Conservation (phyloP, 2,113 vertebrate species). For the Muntiacus muntjak region DNA sequence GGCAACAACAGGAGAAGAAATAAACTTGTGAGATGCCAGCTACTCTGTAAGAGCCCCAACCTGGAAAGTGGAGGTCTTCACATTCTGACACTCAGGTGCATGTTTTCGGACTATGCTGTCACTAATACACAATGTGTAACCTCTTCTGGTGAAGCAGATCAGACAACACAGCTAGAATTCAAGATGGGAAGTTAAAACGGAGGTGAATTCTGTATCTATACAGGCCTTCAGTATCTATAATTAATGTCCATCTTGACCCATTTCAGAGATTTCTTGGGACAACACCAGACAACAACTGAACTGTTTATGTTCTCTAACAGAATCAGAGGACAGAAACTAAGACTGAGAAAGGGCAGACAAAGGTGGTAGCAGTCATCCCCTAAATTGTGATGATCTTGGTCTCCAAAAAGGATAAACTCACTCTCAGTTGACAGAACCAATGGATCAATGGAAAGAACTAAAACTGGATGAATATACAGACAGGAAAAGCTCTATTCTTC, state of each 20-base stretch:
- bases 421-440: background rate
- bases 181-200: background rate
- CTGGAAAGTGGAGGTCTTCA: background rate
- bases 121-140: background rate
- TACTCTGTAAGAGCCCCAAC: background rate
- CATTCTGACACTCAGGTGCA: background rate
- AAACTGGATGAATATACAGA: background rate
- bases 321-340: background rate
- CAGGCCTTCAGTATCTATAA: background rate
- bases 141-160: background rate
- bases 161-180: background rate
- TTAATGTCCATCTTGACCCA: background rate
- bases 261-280: background rate
- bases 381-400: background rate
- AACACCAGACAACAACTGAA: background rate
- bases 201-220: background rate
- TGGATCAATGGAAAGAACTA: background rate
- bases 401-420: background rate
- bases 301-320: background rate
- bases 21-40: background rate
- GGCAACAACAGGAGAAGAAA: background rate
- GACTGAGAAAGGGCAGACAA: background rate
- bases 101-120: background rate
- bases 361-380: background rate
- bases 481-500: background rate